Base-by-base conservation (phyloP, 2,888 invertebrate genomes). In the Coenonympha arcania region DNA sequence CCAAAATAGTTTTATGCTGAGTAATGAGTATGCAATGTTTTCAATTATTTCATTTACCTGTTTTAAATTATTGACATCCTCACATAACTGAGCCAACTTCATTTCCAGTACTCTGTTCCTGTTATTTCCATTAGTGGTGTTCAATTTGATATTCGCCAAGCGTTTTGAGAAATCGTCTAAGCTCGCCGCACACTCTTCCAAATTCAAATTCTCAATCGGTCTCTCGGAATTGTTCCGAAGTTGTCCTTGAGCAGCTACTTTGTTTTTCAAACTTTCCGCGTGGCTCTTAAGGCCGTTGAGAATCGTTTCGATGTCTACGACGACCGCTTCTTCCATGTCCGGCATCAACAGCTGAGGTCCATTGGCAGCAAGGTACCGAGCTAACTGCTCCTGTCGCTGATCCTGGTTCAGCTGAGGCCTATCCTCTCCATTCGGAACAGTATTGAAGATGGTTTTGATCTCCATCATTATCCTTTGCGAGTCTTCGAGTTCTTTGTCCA, bases 61-160 rank as follows among this genome's bases (percentile, higher is more conserved):
- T 22, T 75, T 76, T 56, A 85, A 82, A 61, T 75, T 68, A 30
- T 76, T 70, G 1, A 84, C 78, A 70, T 82, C 76, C 33, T 76
- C 65, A 57, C 75, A 77, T 6, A 85, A 58, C 13, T 11, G n/a
- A 8, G 15, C 15, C 16, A 39, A 39, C 15, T 39, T 39, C 22
- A 24, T 39, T 22, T 85, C 83, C 20, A 86, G 61, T 34, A 76
- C 78, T 20, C 57, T 45, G 61, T 72, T 78, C 46, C 66, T 74
- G 6, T 63, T 63, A n/a, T 54, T 62, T 1, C 52, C 56, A 41
- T 66, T 63, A 13, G 55, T 65, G 41, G 69, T 72, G 30, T 57
- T 69, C 1, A 78, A 47, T 51, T 79, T 80, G 3, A 85, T 68
- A 39, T 72, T 74, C 0, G 68, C 65, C 26, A 84, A 56, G 3